A percentile compares a stretch with the other conserved stretches of the same genome.
Evolutionary conservation across 2,113 vertebrate genomes (phyloP).

Genomic region (Australoheros scitulus): DNA sequence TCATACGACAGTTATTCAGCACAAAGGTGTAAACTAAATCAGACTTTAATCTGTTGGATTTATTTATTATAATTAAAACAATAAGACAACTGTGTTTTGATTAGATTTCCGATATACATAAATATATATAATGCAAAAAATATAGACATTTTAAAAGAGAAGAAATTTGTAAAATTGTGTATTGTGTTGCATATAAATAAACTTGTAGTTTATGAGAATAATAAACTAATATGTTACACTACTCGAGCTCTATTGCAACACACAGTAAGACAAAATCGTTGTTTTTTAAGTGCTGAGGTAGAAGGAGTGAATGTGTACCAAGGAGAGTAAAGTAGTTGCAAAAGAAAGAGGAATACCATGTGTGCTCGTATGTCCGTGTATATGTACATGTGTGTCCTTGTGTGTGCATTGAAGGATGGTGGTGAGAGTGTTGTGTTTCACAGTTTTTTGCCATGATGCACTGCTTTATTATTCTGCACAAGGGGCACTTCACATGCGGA

Average conservation of each 20-base stretch:
- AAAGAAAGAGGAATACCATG: slow-evolving; percentile 50
- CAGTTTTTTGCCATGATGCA: slow-evolving; percentile 82
- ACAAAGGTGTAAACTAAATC: neutral
- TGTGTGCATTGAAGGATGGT: slow-evolving; percentile 60
- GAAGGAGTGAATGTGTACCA: slow-evolving; percentile 48
- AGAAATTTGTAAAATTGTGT: neutral
- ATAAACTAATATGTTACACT: neutral
- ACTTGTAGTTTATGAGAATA: neutral
- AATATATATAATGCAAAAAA: neutral
- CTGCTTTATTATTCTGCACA: slow-evolving; percentile 83
- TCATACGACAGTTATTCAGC: neutral
- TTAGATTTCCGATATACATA: accelerated
- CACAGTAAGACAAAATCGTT: slow-evolving; percentile 39
- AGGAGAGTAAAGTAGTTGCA: slow-evolving; percentile 56
- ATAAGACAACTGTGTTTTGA: neutral
- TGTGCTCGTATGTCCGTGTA: slow-evolving; percentile 18
- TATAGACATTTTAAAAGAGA: neutral
- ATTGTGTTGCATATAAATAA: neutral
- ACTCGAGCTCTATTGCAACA: neutral
- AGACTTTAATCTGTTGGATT: accelerated
- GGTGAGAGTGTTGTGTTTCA: slow-evolving; percentile 79
- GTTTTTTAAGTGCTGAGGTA: slow-evolving; percentile 51
- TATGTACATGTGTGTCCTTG: slow-evolving; percentile 38
- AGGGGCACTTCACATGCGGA: slow-evolving; percentile 83
- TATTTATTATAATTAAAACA: neutral